Base-by-base conservation (phyloP, 2,888 invertebrate genomes). In the Acheta domesticus region DNA sequence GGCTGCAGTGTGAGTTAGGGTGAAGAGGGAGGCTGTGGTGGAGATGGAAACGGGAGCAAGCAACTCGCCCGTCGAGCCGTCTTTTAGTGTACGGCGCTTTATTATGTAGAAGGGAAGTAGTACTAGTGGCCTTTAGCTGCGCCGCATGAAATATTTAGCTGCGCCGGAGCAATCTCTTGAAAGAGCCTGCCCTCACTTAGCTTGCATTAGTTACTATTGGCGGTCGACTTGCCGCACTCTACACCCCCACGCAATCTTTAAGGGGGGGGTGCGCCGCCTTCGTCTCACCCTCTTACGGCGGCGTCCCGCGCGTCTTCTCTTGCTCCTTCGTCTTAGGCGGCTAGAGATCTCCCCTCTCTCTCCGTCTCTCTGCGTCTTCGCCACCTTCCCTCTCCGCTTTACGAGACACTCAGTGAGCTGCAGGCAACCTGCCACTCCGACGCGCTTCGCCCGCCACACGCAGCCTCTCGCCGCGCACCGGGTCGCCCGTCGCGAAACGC, bases 141-240 rank as follows among this genome's bases (percentile, higher is more conserved):
- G 80, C 78, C 77, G 78, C 82, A 82, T 86, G 86, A 87, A 87
- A 86, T 86, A 87, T 86, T 86, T 86, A 86, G 84, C 83, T 84
- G 84, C 84, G 84, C 84, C 84, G 84, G 83, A 84, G 86, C 86
- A 87, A 86, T 87, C 86, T 86, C 85, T 84, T 84, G 85, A 86
- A 84, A 86, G 85, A 86, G 86, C 86, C 73, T 62, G 74, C 77
- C 83, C 82, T 83, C 85, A 85, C 86, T 86, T 86, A 86, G 85
- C 84, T 83, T 84, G 85, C 85, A 86, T 86, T 86, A 86, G 85
- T 85, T 85, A 85, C 85, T 81, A 80, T 83, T 82, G 81, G 81
- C 80, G 80, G 81, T 76, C 80, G 78, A 36, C 48, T 75, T 76
- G 49, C 48, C 49, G 76, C 78, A 16, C n/a, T 76, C 73, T 16